These are phyloP conservation scores for Sebastiscus tertius DNA, from an alignment of 2,797 vertebrate genomes.

Conservation along the genomic window DNA sequence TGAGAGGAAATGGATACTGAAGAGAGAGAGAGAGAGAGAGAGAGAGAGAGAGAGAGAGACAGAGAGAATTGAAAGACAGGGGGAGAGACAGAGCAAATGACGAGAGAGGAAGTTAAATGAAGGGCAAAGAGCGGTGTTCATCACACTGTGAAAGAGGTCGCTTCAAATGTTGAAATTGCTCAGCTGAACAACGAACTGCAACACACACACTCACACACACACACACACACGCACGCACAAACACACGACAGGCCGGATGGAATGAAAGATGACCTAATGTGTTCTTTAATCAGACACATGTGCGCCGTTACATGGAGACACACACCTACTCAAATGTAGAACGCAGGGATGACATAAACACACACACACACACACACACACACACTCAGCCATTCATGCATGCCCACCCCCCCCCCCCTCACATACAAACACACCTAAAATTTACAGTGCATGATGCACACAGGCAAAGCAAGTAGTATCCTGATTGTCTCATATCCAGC, in stretches of 20 bases:
- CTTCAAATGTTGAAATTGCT: conserved; percentile 45
- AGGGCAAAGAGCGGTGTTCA: conserved; percentile 56
- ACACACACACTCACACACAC: conserved; percentile 6
- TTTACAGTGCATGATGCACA: not conserved
- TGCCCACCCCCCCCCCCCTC: not conserved
- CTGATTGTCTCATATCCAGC: conserved; percentile 23
- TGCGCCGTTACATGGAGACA: conserved; percentile 25
- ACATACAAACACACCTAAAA: not conserved
- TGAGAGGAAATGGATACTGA: conserved; percentile 61
- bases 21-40: conserved; percentile 23
- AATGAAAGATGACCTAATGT: conserved; percentile 64
- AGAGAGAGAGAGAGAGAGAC: conserved; percentile 35
- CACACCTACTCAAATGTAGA: conserved; percentile 16
- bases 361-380: not conserved
- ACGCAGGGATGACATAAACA: not conserved
- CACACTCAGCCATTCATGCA: not conserved
- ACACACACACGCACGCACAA: not conserved
- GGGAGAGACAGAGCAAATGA: conserved; percentile 43
- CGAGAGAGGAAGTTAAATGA: conserved; percentile 58
- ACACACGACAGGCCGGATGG: conserved; percentile 20
- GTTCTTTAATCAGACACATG: conserved; percentile 63
- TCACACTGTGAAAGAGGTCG: conserved; percentile 49
- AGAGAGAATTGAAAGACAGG: conserved; percentile 1
- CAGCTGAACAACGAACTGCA: conserved; percentile 17
- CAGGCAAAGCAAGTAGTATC: not conserved